These are phyloP conservation scores for human (Homo sapiens) DNA, from an alignment of 2,113 vertebrate species.

Conservation along the genomic window DNA sequence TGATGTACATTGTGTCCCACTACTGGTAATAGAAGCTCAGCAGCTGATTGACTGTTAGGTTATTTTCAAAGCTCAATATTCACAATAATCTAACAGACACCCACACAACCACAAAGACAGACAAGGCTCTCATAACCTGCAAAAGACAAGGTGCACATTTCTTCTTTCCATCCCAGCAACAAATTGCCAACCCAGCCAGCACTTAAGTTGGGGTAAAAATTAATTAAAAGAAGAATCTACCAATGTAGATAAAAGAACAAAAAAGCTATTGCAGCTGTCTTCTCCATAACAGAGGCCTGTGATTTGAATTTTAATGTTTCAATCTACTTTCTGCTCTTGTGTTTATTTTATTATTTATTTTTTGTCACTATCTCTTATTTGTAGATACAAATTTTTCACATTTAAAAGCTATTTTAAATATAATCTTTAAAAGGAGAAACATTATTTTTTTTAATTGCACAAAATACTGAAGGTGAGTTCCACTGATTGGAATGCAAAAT, in stretches of 20 bases:
- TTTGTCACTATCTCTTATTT: not conserved
- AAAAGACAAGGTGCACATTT: not conserved
- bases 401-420: not conserved
- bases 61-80: conserved; percentile 18
- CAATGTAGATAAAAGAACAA: not conserved
- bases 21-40: conserved; percentile 41
- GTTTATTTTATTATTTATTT: not conserved
- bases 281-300: not conserved
- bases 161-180: not conserved
- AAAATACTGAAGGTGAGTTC: not conserved
- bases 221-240: not conserved
- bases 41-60: not conserved
- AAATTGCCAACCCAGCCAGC: not conserved
- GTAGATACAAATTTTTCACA: not conserved
- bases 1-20: conserved; percentile 20
- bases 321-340: not conserved
- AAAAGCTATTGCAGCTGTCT: not conserved
- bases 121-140: not conserved
- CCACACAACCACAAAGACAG: not conserved
- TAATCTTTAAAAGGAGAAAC: too few species aligned
- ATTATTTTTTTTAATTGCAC: not conserved
- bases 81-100: conserved; percentile 29
- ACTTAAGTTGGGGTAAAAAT: not conserved
- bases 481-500: not conserved
- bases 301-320: conserved; percentile 12